Conservation (phyloP, 2,888 invertebrate species). For the Sinopyrophorus schimmeli region DNA sequence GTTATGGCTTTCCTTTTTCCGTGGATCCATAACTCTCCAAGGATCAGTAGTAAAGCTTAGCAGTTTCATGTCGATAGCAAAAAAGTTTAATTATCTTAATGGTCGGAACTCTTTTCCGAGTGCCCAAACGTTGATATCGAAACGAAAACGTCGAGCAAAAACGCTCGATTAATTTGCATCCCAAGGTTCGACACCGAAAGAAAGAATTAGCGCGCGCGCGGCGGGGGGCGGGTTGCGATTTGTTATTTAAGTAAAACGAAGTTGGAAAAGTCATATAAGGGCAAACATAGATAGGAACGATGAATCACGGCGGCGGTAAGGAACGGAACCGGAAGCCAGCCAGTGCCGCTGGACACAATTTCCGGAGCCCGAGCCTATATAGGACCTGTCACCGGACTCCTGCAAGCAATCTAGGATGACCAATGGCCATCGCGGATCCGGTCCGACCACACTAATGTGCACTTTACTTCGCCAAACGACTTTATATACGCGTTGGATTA, state of each 20-base stretch:
- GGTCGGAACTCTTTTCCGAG: constrained; percentile 14
- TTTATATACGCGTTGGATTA: constrained; percentile 32
- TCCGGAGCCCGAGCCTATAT: constrained; percentile 52
- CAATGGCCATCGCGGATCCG: constrained; percentile 54
- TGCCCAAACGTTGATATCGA: no score
- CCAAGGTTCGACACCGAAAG: constrained; percentile 2
- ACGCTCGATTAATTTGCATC: constrained; percentile 11
- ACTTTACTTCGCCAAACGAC: constrained; percentile 32
- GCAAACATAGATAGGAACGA: constrained; percentile 28
- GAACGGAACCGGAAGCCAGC: constrained; percentile 54
- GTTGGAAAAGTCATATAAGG: constrained; percentile 32
- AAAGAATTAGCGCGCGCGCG: no score
- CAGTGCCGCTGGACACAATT: constrained; percentile 56
- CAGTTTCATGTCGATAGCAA: constrained; percentile 33
- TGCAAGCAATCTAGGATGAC: constrained; percentile 55
- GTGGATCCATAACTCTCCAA: constrained; percentile 39
- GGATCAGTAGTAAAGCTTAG: constrained; percentile 39
- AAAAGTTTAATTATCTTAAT: constrained; percentile 40
- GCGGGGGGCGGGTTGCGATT: constrained; percentile 10
- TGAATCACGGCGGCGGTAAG: constrained; percentile 42
- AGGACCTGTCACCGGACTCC: constrained; percentile 50
- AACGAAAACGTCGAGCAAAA: no score
- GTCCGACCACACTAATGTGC: constrained; percentile 44
- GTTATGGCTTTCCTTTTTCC: constrained; percentile 39
- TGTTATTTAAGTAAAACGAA: constrained; percentile 25